Evolutionary conservation across 2,797 vertebrate genomes (phyloP).

Genomic region (Catostomus latipinnis): DNA sequence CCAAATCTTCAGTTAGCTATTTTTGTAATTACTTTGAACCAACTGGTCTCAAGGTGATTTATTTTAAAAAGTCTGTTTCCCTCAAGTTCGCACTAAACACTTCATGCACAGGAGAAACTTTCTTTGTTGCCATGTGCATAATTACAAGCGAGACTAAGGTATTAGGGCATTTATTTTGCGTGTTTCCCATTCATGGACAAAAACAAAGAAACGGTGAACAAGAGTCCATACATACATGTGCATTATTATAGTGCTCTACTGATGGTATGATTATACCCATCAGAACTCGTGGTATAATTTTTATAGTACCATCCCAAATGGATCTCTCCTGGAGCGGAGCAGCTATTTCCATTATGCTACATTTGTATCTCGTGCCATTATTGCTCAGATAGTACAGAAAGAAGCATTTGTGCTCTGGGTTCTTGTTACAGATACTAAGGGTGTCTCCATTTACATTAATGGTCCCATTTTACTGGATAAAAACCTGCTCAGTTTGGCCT

Average conservation of each 20-base stretch:
- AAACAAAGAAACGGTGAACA: neutral
- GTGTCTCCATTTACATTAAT: conserved; percentile 63
- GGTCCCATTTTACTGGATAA: conserved; percentile 60
- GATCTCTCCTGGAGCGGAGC: conserved; percentile 55
- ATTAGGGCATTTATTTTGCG: neutral
- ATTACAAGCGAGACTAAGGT: neutral
- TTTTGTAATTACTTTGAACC: too few species aligned
- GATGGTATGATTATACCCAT: conserved; percentile 53
- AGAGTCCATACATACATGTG: conserved; percentile 13
- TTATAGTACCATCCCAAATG: conserved; percentile 53
- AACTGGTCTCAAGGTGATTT: too few species aligned
- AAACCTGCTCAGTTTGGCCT: conserved; percentile 54
- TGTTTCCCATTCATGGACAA: neutral
- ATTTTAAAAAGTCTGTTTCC: too few species aligned
- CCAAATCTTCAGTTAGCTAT: too few species aligned
- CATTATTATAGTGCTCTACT: conserved; percentile 39
- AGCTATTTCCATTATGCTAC: conserved; percentile 59
- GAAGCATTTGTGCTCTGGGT: conserved; percentile 53
- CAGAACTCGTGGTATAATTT: conserved; percentile 37
- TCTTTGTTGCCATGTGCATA: neutral
- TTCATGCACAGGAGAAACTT: neutral
- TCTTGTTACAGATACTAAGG: conserved; percentile 61
- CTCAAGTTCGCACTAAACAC: neutral
- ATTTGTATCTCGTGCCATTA: conserved; percentile 57
- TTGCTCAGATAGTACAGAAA: conserved; percentile 61